A percentile compares a stretch with the other conserved stretches of the same genome.
These are phyloP conservation scores for Drosophila cognata DNA, from an alignment of 2,888 invertebrate genomes.

Conservation along the genomic window DNA sequence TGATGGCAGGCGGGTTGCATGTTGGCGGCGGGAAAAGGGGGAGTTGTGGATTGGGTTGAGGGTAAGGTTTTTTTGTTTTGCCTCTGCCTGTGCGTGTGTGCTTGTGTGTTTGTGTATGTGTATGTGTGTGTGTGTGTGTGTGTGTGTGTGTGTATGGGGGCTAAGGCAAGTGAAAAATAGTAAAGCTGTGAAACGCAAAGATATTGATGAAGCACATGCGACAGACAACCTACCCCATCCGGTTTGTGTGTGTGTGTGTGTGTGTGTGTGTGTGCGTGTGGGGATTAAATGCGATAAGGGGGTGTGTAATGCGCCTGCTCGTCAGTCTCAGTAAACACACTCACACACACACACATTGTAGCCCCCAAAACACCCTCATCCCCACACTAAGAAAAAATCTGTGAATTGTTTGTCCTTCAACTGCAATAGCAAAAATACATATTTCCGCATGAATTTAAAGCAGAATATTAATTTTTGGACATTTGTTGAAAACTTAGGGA, in stretches of 20 bases:
- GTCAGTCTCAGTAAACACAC: conserved; percentile 57
- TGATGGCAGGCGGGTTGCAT: conserved; percentile 63
- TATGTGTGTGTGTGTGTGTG: conserved; percentile 39
- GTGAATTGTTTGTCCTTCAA: background rate
- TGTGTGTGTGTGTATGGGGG: conserved; percentile 19
- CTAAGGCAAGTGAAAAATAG: conserved; percentile 63
- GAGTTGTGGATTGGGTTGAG: conserved; percentile 1
- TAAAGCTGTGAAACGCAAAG: conserved; percentile 57
- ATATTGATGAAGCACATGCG: conserved; percentile 83
- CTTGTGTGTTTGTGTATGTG: conserved; percentile 27
- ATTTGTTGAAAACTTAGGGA: background rate
- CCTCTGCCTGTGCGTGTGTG: conserved; percentile 31
- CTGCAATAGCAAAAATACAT: background rate
- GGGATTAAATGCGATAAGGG: conserved; percentile 50
- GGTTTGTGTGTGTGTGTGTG: conserved; percentile 54
- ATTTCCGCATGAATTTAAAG: background rate
- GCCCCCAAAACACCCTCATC: background rate
- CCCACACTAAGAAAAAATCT: background rate
- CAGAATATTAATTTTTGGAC: background rate
- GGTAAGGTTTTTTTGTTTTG: conserved; percentile 50
- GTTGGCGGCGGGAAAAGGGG: background rate
- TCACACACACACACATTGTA: background rate
- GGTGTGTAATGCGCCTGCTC: conserved; percentile 49
- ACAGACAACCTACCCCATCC: conserved; percentile 48
- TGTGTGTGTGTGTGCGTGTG: conserved; percentile 64